Evolutionary conservation across 2,113 vertebrate genomes (phyloP).

Genomic region (Ailuropoda melanoleuca): DNA sequence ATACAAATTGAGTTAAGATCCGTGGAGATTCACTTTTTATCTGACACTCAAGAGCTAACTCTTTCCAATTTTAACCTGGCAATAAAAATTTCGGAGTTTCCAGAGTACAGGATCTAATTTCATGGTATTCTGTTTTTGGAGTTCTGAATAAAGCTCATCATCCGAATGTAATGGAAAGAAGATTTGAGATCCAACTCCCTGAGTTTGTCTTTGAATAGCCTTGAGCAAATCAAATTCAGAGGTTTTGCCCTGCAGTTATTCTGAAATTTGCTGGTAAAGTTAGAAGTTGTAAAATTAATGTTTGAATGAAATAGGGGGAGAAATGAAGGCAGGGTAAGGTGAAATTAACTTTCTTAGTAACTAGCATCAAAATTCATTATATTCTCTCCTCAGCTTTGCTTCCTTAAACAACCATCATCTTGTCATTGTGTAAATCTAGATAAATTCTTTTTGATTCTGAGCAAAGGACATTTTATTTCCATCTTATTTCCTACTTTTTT

Average conservation of each 20-base stretch:
- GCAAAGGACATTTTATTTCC: background rate
- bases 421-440: background rate
- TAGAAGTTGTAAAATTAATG: background rate
- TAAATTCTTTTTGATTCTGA: background rate
- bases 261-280: conserved; percentile 42
- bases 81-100: conserved; percentile 52
- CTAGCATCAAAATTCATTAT: background rate
- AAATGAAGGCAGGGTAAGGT: background rate
- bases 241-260: conserved; percentile 46
- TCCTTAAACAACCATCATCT: background rate
- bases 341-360: conserved; percentile 39
- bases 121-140: conserved; percentile 49
- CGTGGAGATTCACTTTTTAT: conserved; percentile 30
- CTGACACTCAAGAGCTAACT: background rate
- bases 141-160: conserved; percentile 56
- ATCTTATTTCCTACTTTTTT: background rate
- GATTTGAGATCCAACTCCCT: conserved; percentile 30
- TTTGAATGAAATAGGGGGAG: background rate
- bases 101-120: conserved; percentile 52
- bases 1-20: background rate
- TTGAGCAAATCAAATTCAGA: conserved; percentile 53
- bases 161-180: conserved; percentile 2
- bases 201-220: conserved; percentile 49
- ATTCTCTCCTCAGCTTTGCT: background rate
- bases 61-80: conserved; percentile 48